Base-by-base conservation (phyloP, 2,797 vertebrate species). In the Huso huso region DNA sequence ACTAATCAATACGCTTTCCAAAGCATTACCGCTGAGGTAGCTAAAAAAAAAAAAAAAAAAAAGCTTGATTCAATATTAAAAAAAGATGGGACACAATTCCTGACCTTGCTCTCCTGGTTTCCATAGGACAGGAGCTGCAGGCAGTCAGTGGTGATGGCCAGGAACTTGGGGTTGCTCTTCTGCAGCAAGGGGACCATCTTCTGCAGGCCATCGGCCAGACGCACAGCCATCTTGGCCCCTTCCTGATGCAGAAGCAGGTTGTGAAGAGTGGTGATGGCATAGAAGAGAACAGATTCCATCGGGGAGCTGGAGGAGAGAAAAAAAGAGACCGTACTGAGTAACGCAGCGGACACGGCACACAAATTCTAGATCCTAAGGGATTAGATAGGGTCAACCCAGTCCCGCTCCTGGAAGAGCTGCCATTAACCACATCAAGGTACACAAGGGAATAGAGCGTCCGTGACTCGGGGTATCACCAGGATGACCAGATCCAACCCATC, bases 221-320 rank as follows among this genome's bases (percentile, higher is more conserved):
- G 95, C 66, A 99, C 96, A 0, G 97, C 95, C 96, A 99, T 99
- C 87, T 99, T 99, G 59, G 96, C 95, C 1, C 97, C 97, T 74
- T 99, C 97, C 84, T 99, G 97, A 84, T 97, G 93, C n/a, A 99
- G 90, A 69, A 99, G 92, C 83, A 99, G 88, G 87, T 99, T 99
- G 88, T 99, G 97, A 74, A 99, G 92, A 0, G 97, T 98, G 77
- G 96, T 98, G 88, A 99, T 99, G 84, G 97, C 95, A 0, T 98
- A 99, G 87, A 99, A 99, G 71, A 99, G 88, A 76, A 99, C 95
- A 0, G 96, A 93, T 83, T 98, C 97, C 68, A 99, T 88, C 0
- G 97, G 97, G 6, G 95, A 99, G 84, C 97, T 99, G 75, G 61
- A 67, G 68, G 48, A 37, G 52, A 63, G 23, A 1, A 12, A 57